phyloP scores from a whole-genome alignment of 2,797 vertebrate species.

The Centropyge bicolor region DNA sequence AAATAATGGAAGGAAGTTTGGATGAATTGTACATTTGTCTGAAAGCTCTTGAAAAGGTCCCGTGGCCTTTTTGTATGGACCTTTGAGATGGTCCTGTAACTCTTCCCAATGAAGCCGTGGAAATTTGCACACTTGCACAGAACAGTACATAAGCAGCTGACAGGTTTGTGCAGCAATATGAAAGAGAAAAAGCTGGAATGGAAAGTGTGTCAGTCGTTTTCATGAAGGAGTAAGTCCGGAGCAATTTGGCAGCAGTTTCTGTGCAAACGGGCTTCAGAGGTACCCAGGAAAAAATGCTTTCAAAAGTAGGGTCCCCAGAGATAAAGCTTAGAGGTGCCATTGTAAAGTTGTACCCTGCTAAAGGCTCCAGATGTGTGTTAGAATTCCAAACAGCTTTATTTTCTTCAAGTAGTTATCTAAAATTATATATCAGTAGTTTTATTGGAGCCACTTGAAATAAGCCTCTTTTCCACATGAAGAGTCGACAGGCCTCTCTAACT shows the following conservation, averaged over 20 bases:
- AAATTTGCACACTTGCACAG: neutral
- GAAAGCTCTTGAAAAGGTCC: too few relatives aligned
- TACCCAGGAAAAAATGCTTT: conserved; percentile 16
- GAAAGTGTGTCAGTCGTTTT: neutral
- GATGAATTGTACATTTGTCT: neutral
- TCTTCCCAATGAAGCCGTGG: neutral
- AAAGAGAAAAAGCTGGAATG: neutral
- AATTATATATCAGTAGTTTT: conserved; percentile 44
- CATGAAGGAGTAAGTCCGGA: neutral
- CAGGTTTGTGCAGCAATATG: conserved; percentile 6
- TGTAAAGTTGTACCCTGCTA: conserved; percentile 16
- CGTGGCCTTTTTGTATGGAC: too few relatives aligned
- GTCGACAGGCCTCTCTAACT: conserved; percentile 5
- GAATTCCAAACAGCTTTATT: conserved; percentile 21
- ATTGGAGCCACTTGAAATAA: conserved; percentile 47
- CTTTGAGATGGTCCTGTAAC: neutral
- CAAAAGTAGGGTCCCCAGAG: neutral
- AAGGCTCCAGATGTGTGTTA: conserved; percentile 8
- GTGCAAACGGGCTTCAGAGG: neutral
- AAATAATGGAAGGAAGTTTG: neutral
- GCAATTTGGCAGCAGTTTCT: conserved; percentile 9
- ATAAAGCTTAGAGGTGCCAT: neutral
- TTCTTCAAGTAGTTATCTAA: conserved; percentile 44
- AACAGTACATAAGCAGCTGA: neutral
- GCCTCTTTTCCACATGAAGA: conserved; percentile 30